These are phyloP conservation scores for Schizotus pectinicornis DNA, from an alignment of 2,888 invertebrate genomes.

Conservation along the genomic window DNA sequence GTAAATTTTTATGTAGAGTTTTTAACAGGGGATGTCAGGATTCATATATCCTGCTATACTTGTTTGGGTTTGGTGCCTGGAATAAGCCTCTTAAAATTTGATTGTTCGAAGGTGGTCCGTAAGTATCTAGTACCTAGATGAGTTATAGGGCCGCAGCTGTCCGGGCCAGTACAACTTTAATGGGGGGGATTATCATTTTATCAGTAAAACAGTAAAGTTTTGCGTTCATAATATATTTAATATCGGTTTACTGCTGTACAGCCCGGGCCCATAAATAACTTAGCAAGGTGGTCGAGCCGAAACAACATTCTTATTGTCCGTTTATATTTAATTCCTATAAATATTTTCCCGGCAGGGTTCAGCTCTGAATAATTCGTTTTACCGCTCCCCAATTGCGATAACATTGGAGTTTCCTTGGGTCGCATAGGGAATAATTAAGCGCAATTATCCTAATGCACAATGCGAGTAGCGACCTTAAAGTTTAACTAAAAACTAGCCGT, in stretches of 20 bases:
- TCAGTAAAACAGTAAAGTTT: background rate
- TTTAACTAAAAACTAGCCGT: constrained; percentile 20
- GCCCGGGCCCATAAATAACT: no score
- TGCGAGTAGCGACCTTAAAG: constrained; percentile 23
- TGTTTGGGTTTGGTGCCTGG: constrained; percentile 13
- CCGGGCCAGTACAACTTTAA: background rate
- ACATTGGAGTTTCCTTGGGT: constrained; percentile 8
- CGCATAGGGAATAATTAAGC: constrained; percentile 24
- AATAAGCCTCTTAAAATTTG: constrained; percentile 25
- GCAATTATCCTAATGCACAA: constrained; percentile 27
- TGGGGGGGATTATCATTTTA: background rate
- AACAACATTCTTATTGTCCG: no score
- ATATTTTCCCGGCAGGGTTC: no score
- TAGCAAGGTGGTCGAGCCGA: no score
- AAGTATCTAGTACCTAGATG: background rate
- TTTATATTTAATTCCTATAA: no score
- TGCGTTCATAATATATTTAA: background rate
- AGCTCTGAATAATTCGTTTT: no score
- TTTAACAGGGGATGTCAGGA: constrained; percentile 23
- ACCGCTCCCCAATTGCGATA: background rate
- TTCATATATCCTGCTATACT: constrained; percentile 17
- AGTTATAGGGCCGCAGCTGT: constrained; percentile 2
- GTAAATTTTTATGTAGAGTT: constrained; percentile 26
- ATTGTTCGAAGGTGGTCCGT: constrained; percentile 9
- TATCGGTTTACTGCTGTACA: no score